These are phyloP conservation scores for Thymelicus acteon DNA, from an alignment of 2,888 invertebrate species.

Conservation along the genomic window DNA sequence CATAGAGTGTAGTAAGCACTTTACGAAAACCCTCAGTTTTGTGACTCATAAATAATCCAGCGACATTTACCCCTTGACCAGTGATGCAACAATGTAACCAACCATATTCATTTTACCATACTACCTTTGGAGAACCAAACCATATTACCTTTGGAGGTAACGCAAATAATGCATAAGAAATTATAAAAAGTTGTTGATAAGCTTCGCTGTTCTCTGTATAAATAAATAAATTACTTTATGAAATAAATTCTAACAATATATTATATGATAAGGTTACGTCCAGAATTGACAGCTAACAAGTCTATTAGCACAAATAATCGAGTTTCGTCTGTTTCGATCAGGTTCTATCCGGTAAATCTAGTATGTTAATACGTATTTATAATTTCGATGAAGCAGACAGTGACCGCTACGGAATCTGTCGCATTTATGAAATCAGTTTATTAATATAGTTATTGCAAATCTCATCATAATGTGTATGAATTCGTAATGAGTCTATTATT, in stretches of 20 bases:
- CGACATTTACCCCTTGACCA: constrained; percentile 17
- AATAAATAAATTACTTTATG: no score
- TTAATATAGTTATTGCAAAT: constrained; percentile 9
- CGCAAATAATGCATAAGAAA: no score
- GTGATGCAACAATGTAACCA: constrained; percentile 5
- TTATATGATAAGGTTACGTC: constrained; percentile 10
- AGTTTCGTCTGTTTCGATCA: constrained; percentile 4
- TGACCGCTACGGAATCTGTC: constrained; percentile 17
- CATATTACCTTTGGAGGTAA: no score
- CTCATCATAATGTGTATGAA: neutral
- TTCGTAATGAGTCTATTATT: constrained; percentile 2
- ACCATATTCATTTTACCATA: no score
- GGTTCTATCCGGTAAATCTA: constrained; percentile 35
- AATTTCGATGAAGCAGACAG: constrained; percentile 44
- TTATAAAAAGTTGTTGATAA: no score
- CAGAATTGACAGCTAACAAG: constrained; percentile 8
- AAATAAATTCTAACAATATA: neutral
- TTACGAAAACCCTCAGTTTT: neutral
- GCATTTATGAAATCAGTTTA: constrained; percentile 16
- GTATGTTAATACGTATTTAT: constrained; percentile 39
- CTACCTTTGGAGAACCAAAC: no score
- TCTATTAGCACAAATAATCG: constrained; percentile 11
- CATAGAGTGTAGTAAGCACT: neutral
- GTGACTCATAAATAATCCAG: constrained; percentile 1
- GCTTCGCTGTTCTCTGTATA: no score